Evolutionary conservation across 2,113 vertebrate genomes (phyloP).

Genomic region (Emydura subglobosa): DNA sequence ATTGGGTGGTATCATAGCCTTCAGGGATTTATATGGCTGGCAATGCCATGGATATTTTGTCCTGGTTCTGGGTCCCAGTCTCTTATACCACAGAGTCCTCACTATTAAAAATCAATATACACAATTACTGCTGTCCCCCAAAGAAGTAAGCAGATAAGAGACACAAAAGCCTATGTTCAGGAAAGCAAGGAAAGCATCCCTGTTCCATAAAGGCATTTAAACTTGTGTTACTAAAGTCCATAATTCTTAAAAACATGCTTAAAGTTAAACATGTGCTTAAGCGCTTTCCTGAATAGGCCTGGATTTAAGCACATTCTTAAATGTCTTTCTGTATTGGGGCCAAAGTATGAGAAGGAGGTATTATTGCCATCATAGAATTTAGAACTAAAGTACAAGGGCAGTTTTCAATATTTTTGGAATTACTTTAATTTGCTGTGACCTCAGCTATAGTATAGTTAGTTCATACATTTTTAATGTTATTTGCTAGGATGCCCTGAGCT

Average conservation of each 20-base stretch:
- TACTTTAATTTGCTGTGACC: background rate
- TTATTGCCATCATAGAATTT: background rate
- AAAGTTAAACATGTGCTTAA: background rate
- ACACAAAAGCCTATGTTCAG: background rate
- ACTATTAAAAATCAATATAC: background rate
- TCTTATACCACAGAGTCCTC: background rate
- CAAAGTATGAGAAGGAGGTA: background rate
- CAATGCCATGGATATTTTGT: background rate
- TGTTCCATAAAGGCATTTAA: background rate
- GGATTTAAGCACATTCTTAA: background rate
- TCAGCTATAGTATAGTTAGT: background rate
- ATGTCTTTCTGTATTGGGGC: background rate
- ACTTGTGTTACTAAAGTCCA: background rate
- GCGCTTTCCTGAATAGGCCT: background rate
- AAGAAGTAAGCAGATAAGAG: background rate
- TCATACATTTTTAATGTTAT: conserved; percentile 17
- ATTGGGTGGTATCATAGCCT: background rate
- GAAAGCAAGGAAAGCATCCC: background rate
- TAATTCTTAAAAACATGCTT: background rate
- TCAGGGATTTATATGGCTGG: background rate
- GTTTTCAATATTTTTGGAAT: background rate
- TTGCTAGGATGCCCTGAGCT: background rate
- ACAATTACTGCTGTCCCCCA: background rate
- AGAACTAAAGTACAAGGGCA: background rate
- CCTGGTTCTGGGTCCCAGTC: background rate